phyloP scores from a whole-genome alignment of 92 coral and sea anemone genomes.

The Desmophyllum pertusum region DNA sequence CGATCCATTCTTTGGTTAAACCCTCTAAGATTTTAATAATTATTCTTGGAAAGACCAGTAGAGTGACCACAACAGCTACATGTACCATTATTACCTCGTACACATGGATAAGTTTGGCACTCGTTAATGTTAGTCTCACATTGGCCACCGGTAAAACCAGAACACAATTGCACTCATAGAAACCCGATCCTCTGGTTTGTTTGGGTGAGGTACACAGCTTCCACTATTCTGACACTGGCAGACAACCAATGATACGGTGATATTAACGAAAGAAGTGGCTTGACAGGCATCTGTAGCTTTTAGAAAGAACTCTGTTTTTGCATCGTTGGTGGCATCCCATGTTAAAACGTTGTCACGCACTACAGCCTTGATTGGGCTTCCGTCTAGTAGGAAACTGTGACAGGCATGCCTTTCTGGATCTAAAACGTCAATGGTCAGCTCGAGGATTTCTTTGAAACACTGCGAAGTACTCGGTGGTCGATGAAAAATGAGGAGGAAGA shows the following conservation, averaged over 20 bases:
- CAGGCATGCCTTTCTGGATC: slow-evolving; percentile 67
- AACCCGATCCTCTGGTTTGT: slow-evolving; percentile 51
- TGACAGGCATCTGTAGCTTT: slow-evolving; percentile 64
- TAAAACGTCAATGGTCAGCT: slow-evolving; percentile 38
- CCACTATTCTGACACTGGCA: slow-evolving; percentile 66
- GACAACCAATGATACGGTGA: slow-evolving; percentile 39
- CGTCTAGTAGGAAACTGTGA: slow-evolving; percentile 36
- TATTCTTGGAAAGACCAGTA: neutral
- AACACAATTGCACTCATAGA: slow-evolving; percentile 50
- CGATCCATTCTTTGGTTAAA: too few relatives aligned
- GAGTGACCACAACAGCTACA: too few relatives aligned
- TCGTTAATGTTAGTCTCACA: slow-evolving; percentile 63
- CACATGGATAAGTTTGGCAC: slow-evolving; percentile 58
- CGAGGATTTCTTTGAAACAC: slow-evolving; percentile 40
- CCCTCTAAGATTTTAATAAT: too few relatives aligned
- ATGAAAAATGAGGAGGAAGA: slow-evolving; percentile 45
- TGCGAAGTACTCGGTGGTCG: slow-evolving; percentile 29
- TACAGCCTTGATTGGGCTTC: slow-evolving; percentile 32
- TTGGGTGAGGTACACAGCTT: slow-evolving; percentile 48
- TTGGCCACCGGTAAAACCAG: slow-evolving; percentile 57
- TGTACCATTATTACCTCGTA: slow-evolving; percentile 34
- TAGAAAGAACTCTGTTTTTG: slow-evolving; percentile 29
- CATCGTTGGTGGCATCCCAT: slow-evolving; percentile 49
- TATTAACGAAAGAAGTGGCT: slow-evolving; percentile 32
- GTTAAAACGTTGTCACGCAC: slow-evolving; percentile 19